These are phyloP conservation scores for Hoplodrina blanda DNA, from an alignment of 2,888 invertebrate genomes.

Conservation along the genomic window DNA sequence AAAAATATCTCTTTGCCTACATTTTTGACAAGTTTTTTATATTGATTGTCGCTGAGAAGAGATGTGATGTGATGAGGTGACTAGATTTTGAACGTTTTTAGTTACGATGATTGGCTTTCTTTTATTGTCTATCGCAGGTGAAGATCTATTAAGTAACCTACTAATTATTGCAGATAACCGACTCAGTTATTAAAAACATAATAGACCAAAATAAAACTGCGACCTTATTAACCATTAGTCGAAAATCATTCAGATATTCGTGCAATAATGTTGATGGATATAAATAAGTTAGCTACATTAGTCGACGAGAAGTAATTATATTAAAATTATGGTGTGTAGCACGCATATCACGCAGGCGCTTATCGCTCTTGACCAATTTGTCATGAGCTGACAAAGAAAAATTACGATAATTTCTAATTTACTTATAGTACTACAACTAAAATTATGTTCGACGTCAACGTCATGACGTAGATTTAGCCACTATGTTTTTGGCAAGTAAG, in stretches of 20 bases:
- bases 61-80: too few relatives aligned
- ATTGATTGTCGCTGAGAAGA: too few relatives aligned
- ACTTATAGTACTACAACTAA: conserved; percentile 26
- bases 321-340: conserved; percentile 53
- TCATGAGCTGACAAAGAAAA: conserved; percentile 54
- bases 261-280: conserved; percentile 25
- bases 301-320: conserved; percentile 48
- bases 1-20: too few relatives aligned
- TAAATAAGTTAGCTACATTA: conserved; percentile 44
- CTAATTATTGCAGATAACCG: too few relatives aligned
- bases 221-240: too few relatives aligned
- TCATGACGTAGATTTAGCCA: background rate
- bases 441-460: conserved; percentile 21
- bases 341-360: conserved; percentile 50
- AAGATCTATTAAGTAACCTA: too few relatives aligned
- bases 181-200: too few relatives aligned
- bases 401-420: conserved; percentile 41
- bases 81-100: too few relatives aligned
- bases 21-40: too few relatives aligned
- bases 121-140: too few relatives aligned
- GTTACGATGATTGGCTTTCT: too few relatives aligned
- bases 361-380: conserved; percentile 44
- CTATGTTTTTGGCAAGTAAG: background rate
- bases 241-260: background rate
- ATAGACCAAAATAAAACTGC: too few relatives aligned